phyloP scores from a whole-genome alignment of 2,797 vertebrate genomes.

The Spheniscus humboldti region DNA sequence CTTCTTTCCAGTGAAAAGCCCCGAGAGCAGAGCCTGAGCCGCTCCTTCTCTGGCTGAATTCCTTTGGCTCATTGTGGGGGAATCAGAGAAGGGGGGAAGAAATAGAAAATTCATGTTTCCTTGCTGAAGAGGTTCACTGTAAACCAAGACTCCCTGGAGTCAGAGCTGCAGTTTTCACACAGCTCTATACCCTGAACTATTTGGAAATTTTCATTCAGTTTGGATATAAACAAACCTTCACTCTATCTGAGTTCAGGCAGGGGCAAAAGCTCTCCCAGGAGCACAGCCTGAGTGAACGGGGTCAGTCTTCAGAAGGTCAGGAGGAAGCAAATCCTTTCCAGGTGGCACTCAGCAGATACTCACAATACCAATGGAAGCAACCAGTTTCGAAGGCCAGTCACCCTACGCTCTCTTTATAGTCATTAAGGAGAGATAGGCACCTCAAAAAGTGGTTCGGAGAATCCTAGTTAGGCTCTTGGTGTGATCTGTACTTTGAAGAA shows the following conservation, averaged over 20 bases:
- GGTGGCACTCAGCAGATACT: constrained; percentile 3
- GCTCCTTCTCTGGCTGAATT: neutral
- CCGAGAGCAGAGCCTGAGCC: neutral
- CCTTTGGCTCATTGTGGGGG: neutral
- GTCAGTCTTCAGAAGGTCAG: neutral
- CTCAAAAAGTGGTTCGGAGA: neutral
- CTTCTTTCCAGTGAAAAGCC: constrained; percentile 5
- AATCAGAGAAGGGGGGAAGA: neutral
- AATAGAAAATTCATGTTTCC: constrained; percentile 25
- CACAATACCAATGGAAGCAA: neutral
- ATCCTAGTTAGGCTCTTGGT: neutral
- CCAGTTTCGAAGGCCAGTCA: constrained; percentile 6
- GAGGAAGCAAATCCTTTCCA: constrained; percentile 39
- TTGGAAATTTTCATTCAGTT: constrained; percentile 38
- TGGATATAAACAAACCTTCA: constrained; percentile 52
- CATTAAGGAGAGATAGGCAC: neutral
- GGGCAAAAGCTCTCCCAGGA: constrained; percentile 40
- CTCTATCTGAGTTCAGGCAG: constrained; percentile 44
- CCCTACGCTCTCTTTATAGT: neutral
- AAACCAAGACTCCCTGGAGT: constrained; percentile 37
- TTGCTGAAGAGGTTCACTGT: neutral
- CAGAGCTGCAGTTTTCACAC: constrained; percentile 8
- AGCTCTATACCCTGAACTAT: neutral
- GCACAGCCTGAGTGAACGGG: neutral
- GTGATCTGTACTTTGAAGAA: neutral